These are phyloP conservation scores for Maniola jurtina DNA, from an alignment of 1,140 invertebrate species.

Conservation along the genomic window DNA sequence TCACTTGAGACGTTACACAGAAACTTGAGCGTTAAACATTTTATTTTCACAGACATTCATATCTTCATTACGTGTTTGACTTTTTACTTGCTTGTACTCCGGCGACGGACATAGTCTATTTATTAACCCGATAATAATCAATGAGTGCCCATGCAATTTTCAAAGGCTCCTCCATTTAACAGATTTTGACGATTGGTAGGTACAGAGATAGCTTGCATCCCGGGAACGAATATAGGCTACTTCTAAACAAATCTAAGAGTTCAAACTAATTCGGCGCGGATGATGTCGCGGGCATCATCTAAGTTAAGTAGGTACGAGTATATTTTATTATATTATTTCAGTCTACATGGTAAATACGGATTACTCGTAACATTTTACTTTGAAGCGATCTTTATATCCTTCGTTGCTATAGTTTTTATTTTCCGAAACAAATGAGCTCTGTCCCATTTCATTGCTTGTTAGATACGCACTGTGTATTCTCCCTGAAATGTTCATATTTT, in stretches of 20 bases:
- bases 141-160: no score
- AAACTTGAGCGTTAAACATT: slow-evolving; percentile 22
- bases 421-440: slow-evolving; percentile 34
- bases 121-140: no score
- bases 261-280: no score
- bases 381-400: slow-evolving; percentile 27
- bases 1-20: slow-evolving; percentile 29
- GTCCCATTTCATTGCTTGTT: slow-evolving; percentile 36
- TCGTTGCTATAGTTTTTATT: slow-evolving; percentile 31
- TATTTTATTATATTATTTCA: no score
- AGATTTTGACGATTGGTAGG: no score
- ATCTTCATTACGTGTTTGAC: not conserved
- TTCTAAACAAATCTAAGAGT: no score
- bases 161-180: no score
- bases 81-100: not conserved
- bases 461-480: slow-evolving; percentile 28
- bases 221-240: no score
- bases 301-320: no score
- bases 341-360: not conserved
- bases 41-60: slow-evolving; percentile 11
- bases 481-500: slow-evolving; percentile 25
- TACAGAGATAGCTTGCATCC: no score
- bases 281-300: no score
- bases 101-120: no score
- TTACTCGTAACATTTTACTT: slow-evolving; percentile 15